phyloP scores from a whole-genome alignment of 2,888 invertebrate species.

The Drosophila maculinotata region DNA sequence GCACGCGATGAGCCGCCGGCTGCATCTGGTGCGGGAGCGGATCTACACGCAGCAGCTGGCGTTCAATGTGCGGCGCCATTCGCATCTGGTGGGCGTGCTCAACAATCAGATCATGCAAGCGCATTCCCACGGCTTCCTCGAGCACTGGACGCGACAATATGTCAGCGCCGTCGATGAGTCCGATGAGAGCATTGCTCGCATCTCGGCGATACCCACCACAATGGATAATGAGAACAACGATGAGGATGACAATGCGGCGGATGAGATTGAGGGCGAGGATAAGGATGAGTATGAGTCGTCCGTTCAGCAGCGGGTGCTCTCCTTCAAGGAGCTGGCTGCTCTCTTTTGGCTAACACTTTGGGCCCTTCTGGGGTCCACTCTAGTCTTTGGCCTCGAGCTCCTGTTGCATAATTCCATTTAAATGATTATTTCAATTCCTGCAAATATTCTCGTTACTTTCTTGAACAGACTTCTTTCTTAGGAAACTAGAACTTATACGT shows the following conservation, averaged over 20 bases:
- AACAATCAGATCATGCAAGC: conserved; percentile 65
- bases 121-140: conserved; percentile 64
- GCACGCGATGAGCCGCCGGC: conserved; percentile 51
- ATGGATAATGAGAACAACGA: conserved; percentile 2
- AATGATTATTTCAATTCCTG: too few relatives aligned
- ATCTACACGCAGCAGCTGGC: conserved; percentile 74
- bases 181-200: conserved; percentile 53
- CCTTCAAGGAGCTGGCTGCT: conserved; percentile 66
- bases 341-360: conserved; percentile 71
- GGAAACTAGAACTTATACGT: too few relatives aligned
- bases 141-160: conserved; percentile 64
- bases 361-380: conserved; percentile 50
- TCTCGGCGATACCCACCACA: conserved; percentile 28
- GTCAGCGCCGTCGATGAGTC: conserved; percentile 64
- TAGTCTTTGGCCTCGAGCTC: conserved; percentile 58
- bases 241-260: neutral
- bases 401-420: conserved; percentile 46
- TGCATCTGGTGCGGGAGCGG: conserved; percentile 73
- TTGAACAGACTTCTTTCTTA: too few relatives aligned
- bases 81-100: conserved; percentile 64
- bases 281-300: conserved; percentile 6
- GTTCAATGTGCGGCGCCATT: conserved; percentile 71
- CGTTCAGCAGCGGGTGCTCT: conserved; percentile 45
- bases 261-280: neutral
- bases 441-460: too few relatives aligned